phyloP scores from a whole-genome alignment of 2,888 invertebrate genomes.

The Argynnis bischoffii region DNA sequence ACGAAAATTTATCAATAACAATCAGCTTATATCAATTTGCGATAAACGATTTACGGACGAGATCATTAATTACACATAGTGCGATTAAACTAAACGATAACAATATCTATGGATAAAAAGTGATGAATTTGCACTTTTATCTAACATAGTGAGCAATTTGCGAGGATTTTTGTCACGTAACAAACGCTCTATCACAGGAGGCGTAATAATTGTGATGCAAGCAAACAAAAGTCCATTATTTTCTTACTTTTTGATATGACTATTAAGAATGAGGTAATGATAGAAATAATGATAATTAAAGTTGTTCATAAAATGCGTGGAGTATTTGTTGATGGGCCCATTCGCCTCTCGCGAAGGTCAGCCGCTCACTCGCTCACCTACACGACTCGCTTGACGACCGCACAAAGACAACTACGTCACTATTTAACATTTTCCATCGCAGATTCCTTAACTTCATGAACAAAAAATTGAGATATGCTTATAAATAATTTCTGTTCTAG shows the following conservation, averaged over 20 bases:
- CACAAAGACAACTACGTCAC: constrained; percentile 44
- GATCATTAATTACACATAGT: constrained; percentile 19
- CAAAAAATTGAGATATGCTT: constrained; percentile 26
- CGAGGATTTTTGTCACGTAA: constrained; percentile 13
- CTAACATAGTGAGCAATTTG: background rate
- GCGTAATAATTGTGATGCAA: constrained; percentile 11
- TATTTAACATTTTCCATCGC: constrained; percentile 39
- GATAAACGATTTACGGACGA: constrained; percentile 17
- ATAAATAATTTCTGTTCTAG: constrained; percentile 16
- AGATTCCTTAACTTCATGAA: constrained; percentile 29
- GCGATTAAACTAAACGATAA: constrained; percentile 31
- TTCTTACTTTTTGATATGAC: constrained; percentile 10
- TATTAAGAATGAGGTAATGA: constrained; percentile 44
- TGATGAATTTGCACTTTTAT: constrained; percentile 11
- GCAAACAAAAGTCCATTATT: constrained; percentile 19
- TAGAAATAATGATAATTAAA: constrained; percentile 58
- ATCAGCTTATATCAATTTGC: constrained; percentile 19
- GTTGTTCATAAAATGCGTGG: constrained; percentile 57
- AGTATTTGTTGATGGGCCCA: constrained; percentile 66
- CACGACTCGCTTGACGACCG: constrained; percentile 42
- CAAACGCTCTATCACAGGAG: background rate
- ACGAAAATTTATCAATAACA: constrained; percentile 35
- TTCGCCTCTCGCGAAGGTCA: constrained; percentile 72
- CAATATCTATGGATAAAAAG: constrained; percentile 17
- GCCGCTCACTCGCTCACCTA: constrained; percentile 61